phyloP scores from a whole-genome alignment of 2,888 invertebrate genomes.

The Smittia sp. region DNA sequence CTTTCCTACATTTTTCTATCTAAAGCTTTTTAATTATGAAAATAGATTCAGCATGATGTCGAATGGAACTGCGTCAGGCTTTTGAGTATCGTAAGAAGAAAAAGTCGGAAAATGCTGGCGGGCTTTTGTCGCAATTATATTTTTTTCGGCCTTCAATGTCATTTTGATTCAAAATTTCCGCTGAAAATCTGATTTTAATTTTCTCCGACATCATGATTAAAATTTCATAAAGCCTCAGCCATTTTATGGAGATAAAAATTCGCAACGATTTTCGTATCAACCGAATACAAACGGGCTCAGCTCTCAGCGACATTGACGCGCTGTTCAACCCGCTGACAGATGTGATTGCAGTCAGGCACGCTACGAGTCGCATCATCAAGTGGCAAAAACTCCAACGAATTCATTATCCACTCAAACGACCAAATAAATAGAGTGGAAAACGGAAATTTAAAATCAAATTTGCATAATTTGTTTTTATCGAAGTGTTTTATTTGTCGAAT shows the following conservation, averaged over 20 bases:
- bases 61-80: background rate
- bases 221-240: conserved; percentile 7
- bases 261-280: too few species aligned
- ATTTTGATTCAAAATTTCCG: too few species aligned
- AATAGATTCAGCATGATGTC: background rate
- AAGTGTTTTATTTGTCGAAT: background rate
- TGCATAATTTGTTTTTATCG: background rate
- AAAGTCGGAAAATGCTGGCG: background rate
- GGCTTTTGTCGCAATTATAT: background rate
- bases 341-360: too few species aligned
- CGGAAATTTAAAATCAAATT: conserved; percentile 5
- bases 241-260: background rate
- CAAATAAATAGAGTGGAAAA: background rate
- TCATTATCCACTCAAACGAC: background rate
- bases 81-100: background rate
- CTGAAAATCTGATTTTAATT: too few species aligned
- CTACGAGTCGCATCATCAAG: too few species aligned
- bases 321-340: too few species aligned
- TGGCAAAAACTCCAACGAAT: too few species aligned
- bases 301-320: too few species aligned
- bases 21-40: conserved; percentile 7
- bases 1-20: background rate
- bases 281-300: too few species aligned
- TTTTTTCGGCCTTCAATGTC: background rate
- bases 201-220: background rate